Evolutionary conservation across 2,888 invertebrate species (phyloP).

Genomic region (Tachina grossa): DNA sequence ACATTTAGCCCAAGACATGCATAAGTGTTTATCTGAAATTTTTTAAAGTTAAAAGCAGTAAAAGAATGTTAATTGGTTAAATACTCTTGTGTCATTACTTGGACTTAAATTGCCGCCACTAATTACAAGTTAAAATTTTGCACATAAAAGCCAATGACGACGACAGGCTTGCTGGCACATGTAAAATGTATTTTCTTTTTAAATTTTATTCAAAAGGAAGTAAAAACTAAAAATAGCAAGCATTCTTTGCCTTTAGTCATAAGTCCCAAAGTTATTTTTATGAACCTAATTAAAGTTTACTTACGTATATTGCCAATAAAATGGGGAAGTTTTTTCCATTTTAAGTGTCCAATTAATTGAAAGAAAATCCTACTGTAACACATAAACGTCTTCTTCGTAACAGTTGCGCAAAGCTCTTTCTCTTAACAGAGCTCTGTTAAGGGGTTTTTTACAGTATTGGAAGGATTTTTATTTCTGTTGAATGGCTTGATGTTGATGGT

Average conservation of each 20-base stretch:
- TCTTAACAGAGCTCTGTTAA: slow-evolving; percentile 61
- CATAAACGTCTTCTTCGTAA: slow-evolving; percentile 17
- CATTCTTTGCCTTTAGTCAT: slow-evolving; percentile 26
- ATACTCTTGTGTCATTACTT: slow-evolving; percentile 44
- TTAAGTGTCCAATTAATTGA: slow-evolving; percentile 29
- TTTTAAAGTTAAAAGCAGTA: slow-evolving; percentile 31
- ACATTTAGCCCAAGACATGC: background rate
- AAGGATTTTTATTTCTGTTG: slow-evolving; percentile 50
- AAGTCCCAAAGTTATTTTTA: slow-evolving; percentile 44
- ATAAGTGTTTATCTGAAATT: slow-evolving; percentile 48
- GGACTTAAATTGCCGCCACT: slow-evolving; percentile 48
- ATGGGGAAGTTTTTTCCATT: slow-evolving; percentile 9
- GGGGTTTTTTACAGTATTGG: slow-evolving; percentile 53
- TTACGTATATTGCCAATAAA: slow-evolving; percentile 25
- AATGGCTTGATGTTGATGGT: background rate
- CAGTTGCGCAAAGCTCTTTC: slow-evolving; percentile 46
- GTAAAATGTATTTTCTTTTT: background rate
- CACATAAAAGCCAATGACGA: slow-evolving; percentile 22
- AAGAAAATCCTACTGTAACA: slow-evolving; percentile 31
- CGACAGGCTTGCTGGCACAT: slow-evolving; percentile 30
- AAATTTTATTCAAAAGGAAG: slow-evolving; percentile 16
- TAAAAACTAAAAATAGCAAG: slow-evolving; percentile 33
- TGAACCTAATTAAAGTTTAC: slow-evolving; percentile 56
- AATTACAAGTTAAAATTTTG: slow-evolving; percentile 53
- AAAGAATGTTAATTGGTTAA: slow-evolving; percentile 58